Evolutionary conservation across 2,888 invertebrate species (phyloP), one percentile per base, ranked within the genome.

Genomic region (Notodonta dromedarius): DNA sequence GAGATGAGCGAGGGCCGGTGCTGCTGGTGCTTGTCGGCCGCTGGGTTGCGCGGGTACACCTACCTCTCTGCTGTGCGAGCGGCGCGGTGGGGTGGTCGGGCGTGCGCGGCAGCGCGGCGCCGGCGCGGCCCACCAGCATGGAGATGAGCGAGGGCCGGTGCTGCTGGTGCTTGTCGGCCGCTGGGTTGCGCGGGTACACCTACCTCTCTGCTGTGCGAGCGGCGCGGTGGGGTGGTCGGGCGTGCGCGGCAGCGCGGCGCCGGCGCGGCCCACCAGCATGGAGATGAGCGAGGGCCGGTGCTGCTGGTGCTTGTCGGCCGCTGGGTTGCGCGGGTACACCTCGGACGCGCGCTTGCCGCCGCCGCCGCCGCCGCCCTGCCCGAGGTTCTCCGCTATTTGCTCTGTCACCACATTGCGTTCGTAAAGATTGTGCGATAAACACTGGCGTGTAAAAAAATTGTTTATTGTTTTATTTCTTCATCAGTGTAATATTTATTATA

Each of bases 261-360:
- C 24, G 24, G 24, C 24, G 24, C 24, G 83, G 0, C 91, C 88
- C 71, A 92, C 89, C 69, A 93, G 70, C 90, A 94, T 88, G 62
- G 91, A 89, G 72, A 91, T 90, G 58, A 94, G 84, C 14, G 93
- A 91, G 2, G 93, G 89, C 48, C 92, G 79, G 74, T 93, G 91
- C 71, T 93, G 90, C 61, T 87, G 87, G 60, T 87, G 88, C 67
- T 87, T 89, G 57, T 88, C 90, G 5, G 70, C 70, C 7, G 61
- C 58, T 5, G 67, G 95, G 39, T 62, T 59, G 96, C 91, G 98
- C 95, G 85, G 86, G 62, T 82, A 84, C 65, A 87, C 92, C 58
- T 93, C 93, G 0, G 93, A 93, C 0, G 90, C 85, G 0, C 93
- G 88, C 69, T 93, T 93, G 55, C 89, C 90, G 0, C 85, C 24